Base-by-base conservation (phyloP, 1,140 invertebrate genomes). In the Penaeus japonicus region DNA sequence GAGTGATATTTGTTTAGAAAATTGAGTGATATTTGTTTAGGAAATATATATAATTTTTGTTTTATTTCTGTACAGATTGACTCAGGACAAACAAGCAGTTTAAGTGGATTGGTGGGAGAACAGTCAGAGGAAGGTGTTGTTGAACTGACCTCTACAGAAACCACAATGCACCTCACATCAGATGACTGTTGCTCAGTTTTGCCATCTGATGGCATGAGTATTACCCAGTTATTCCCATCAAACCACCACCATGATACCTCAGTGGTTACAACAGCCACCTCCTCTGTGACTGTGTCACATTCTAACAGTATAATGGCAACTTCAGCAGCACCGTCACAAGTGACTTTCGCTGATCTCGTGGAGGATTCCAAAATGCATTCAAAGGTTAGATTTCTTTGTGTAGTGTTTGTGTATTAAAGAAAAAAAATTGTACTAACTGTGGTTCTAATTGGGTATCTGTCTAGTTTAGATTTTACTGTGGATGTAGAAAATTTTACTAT, bases 131-230 rank as follows among this genome's bases (percentile, higher is more conserved):
- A 55, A 62, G 81, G 80, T 32, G 80, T 88, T 1, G 80, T 88
- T 53, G 87, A 88, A 22, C 39, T 88, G 30, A 30, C 80, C 30
- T 27, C 70, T 24, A 27, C 81, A 59, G 80, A 88, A 30, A 84
- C 87, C 70, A 88, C 87, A 24, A 88, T 88, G 87, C 87, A 88
- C 77, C 62, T 88, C 47, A n/a, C 62, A 27, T 27, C 80, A 4
- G 87, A 88, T 57, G 75, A 86, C 39, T 86, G 85, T 24, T 86
- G 85, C 32, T 57, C 73, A 39, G 65, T 88, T 57, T 59, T 84
- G 32, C 87, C 87, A 35, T 27, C 80, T 4, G 80, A 84, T 10
- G 87, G 87, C 17, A 59, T 88, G 20, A 80, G 24, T 32, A 88
- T 88, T 54, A 77, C 80, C 47, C 87, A 88, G 32, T 55, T 88